Conservation (phyloP, 1,140 invertebrate genomes). For the Drosophila busckii region DNA sequence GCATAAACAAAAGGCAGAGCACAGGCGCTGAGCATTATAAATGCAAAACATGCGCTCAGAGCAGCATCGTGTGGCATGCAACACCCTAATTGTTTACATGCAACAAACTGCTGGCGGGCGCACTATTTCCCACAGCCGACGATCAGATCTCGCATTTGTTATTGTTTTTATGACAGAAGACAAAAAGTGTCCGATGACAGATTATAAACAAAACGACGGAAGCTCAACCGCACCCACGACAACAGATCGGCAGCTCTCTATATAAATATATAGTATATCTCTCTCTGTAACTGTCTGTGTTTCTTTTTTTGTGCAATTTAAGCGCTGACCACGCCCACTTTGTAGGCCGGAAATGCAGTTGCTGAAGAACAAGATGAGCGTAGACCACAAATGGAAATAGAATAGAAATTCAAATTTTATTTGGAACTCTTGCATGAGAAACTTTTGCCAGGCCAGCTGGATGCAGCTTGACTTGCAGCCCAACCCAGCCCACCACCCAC, state of each 20-base stretch:
- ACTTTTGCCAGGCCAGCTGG: slow-evolving; percentile 11
- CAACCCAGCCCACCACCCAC: too few relatives aligned
- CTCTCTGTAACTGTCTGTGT: slow-evolving; percentile 1
- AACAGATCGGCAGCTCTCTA: slow-evolving; percentile 18
- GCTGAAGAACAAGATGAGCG: slow-evolving; percentile 40
- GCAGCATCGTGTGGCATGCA: too few relatives aligned
- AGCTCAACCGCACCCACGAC: too few relatives aligned
- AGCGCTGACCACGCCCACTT: slow-evolving; percentile 60
- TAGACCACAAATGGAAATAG: slow-evolving; percentile 15
- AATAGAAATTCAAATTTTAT: slow-evolving; percentile 28
- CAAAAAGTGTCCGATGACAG: slow-evolving; percentile 62
- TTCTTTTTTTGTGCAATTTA: slow-evolving; percentile 12
- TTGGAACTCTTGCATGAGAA: slow-evolving; percentile 30
- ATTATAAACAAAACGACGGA: slow-evolving; percentile 54
- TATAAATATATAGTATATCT: not conserved
- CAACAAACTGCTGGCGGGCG: too few relatives aligned
- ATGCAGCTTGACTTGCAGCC: too few relatives aligned
- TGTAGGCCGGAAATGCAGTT: slow-evolving; percentile 72
- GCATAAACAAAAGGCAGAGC: slow-evolving; percentile 1
- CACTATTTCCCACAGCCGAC: too few relatives aligned
- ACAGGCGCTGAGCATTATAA: too few relatives aligned
- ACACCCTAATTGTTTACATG: too few relatives aligned
- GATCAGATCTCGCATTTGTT: too few relatives aligned
- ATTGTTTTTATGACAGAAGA: slow-evolving; percentile 31
- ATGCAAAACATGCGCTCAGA: too few relatives aligned